Conservation (phyloP, 2,797 vertebrate genomes). For the Pagetopsis macropterus region DNA sequence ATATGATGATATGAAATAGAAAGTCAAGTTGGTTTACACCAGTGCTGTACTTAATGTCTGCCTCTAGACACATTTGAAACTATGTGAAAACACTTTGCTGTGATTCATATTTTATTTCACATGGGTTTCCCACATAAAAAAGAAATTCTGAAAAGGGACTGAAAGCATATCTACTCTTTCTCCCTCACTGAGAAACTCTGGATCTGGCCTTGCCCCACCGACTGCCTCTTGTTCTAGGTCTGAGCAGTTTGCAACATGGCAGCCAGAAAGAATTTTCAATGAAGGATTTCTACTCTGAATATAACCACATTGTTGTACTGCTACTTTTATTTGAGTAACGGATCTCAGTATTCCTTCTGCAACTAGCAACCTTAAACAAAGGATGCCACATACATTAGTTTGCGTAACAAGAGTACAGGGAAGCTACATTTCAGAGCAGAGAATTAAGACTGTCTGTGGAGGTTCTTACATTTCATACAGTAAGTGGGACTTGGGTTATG, state of each 20-base stretch:
- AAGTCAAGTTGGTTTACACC: background rate
- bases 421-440: constrained; percentile 22
- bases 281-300: no score
- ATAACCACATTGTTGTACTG: background rate
- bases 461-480: background rate
- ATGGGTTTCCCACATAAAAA: no score
- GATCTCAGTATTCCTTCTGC: background rate
- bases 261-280: no score
- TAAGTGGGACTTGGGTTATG: background rate
- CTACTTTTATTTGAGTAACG: background rate
- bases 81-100: no score
- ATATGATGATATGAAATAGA: constrained; percentile 4
- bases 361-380: constrained; percentile 3
- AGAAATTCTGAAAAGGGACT: no score
- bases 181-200: no score
- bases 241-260: no score
- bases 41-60: background rate
- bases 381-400: constrained; percentile 13
- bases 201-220: no score
- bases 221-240: no score
- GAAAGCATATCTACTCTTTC: no score
- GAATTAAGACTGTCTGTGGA: background rate
- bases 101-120: no score
- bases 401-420: background rate
- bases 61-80: no score